Percentiles rank a stretch among this genome's conserved stretches.
phyloP scores from a whole-genome alignment of 2,888 invertebrate species.

The Pseudococcus jackbeardsleyi region DNA sequence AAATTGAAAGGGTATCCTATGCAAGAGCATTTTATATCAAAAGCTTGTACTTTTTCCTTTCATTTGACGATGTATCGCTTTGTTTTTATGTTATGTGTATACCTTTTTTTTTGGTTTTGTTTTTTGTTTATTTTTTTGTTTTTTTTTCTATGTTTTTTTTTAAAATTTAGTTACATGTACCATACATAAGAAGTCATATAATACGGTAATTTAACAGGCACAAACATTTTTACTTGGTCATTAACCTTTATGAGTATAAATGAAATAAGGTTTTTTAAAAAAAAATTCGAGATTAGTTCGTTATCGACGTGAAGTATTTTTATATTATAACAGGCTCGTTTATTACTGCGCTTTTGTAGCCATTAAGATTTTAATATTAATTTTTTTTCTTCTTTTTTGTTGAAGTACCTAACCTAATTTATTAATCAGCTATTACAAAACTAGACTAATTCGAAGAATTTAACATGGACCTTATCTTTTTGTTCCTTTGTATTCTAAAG shows the following conservation, averaged over 20 bases:
- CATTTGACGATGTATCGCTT: conserved; percentile 34
- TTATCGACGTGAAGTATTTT: conserved; percentile 4
- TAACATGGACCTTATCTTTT: not conserved
- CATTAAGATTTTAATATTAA: conserved; percentile 23
- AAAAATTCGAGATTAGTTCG: not conserved
- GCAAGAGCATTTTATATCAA: conserved; percentile 50
- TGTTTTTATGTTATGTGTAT: conserved; percentile 44
- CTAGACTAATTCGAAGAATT: conserved; percentile 36
- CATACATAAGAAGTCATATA: conserved; percentile 16
- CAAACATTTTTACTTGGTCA: conserved; percentile 26
- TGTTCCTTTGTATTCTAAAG: conserved; percentile 26
- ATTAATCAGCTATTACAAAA: conserved; percentile 31
- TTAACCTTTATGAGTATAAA: not conserved
- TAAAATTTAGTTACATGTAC: not conserved
- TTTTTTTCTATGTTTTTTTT: conserved; percentile 29
- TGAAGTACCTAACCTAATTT: conserved; percentile 1
- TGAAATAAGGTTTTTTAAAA: not conserved
- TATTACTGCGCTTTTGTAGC: conserved; percentile 45
- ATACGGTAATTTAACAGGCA: conserved; percentile 43
- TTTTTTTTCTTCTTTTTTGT: conserved; percentile 37
- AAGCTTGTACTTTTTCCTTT: conserved; percentile 11
- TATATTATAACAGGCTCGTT: conserved; percentile 13
- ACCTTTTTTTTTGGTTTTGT: conserved; percentile 46
- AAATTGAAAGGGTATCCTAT: conserved; percentile 34
- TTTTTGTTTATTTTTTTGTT: conserved; percentile 4